Evolutionary conservation across 2,888 invertebrate genomes (phyloP).

Genomic region (Eristalinus aeneus): DNA sequence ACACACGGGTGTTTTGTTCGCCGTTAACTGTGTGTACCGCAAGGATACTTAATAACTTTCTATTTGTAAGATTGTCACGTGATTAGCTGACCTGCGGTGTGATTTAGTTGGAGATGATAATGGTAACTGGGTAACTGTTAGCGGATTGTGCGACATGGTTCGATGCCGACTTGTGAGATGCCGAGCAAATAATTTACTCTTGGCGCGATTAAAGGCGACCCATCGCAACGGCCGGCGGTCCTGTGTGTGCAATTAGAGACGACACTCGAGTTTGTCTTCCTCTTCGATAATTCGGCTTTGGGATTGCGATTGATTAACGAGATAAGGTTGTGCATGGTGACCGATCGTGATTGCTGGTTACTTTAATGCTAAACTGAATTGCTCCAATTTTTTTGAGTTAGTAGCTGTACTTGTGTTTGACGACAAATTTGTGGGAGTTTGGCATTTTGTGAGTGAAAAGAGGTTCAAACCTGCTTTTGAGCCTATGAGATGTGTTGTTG

Average conservation of each 20-base stretch:
- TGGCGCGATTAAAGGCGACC: conserved; percentile 39
- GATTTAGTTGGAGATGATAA: conserved; percentile 66
- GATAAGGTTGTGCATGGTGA: not conserved
- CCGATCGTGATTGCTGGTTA: no score
- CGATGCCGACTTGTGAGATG: conserved; percentile 20
- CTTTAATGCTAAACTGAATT: no score
- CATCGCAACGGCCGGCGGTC: conserved; percentile 17
- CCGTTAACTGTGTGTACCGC: conserved; percentile 57
- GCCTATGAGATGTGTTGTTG: no score
- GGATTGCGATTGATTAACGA: conserved; percentile 14
- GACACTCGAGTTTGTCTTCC: conserved; percentile 41
- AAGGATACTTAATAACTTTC: conserved; percentile 68
- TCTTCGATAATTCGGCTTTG: not conserved
- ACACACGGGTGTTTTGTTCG: conserved; percentile 48
- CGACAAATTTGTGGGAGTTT: no score
- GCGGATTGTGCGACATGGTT: conserved; percentile 44
- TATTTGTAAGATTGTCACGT: conserved; percentile 70
- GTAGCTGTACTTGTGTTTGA: no score
- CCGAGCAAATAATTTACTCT: conserved; percentile 64
- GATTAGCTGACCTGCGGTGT: conserved; percentile 66
- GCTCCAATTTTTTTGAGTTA: no score
- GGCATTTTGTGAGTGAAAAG: no score
- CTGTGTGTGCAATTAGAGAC: conserved; percentile 31
- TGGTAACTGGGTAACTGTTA: conserved; percentile 61
- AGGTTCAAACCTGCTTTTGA: no score